Evolutionary conservation across 1,140 invertebrate species (phyloP), one percentile per base, ranked within the genome.

Genomic region (Heterodera schachtii): DNA sequence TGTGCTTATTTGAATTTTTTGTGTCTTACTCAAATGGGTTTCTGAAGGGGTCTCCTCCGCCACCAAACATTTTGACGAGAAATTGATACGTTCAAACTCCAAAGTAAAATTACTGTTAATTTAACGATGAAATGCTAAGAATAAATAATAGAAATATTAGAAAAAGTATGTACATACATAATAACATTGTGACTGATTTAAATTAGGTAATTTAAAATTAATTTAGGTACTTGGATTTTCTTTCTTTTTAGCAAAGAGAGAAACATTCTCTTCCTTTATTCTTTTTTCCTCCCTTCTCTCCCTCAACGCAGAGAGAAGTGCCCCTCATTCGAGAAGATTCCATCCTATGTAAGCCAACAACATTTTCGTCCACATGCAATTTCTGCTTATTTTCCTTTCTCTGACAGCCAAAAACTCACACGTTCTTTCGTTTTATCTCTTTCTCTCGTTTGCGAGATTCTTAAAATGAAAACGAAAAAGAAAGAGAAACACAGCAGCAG

Each of bases 11-110:
- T n/a, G n/a, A n/a, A n/a, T 60, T 43, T n/a, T 11, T 78, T 5
- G 19, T 4, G 4, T 60, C 83, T 60, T 67, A 84, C 83, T 69
- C 81, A 60, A 83, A 83, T 43, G 80, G 82, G 31, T 84, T 84
- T 44, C 82, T 82, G 82, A 83, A 83, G 16, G 82, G 82, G n/a
- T 83, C 82, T 19, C 82, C 82, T 70, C 82, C 82, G 69, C 76
- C 76, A 47, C 76, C 76, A 9, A 78, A 78, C 76, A 78, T 78
- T 78, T 46, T 78, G 31, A 2, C 44, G 57, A 19, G 16, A 19
- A 60, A 60, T 60, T 60, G 5, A 16, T 60, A 11, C 13, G 16
- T n/a, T n/a, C n/a, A n/a, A n/a, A 60, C 5, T 60, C 57, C 57
- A 60, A 60, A 11, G 57, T 16, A 60, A 11, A 60, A 60, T 60